Base-by-base conservation (phyloP, 2,113 vertebrate genomes). In the Zosterops hypoxanthus region DNA sequence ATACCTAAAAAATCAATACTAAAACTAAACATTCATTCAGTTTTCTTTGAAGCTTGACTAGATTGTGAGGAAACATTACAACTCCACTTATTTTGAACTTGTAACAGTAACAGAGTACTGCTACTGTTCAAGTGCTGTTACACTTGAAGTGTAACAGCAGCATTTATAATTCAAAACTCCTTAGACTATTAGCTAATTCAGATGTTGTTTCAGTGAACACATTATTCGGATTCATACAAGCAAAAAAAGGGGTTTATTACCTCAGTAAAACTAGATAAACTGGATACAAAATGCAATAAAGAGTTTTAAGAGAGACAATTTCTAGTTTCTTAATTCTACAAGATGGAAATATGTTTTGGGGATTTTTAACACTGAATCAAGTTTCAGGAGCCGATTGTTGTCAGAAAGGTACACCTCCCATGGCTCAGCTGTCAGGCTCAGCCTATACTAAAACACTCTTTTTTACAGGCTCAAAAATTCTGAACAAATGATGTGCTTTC, bases 261-360 rank as follows among this genome's bases (percentile, higher is more conserved):
- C 17, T 70, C 39, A 70, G 21, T 55, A 78, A 78, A 89, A 63
- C 8, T 33, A 83, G 53, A 20, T 24, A 80, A 47, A 46, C 16
- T 44, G 4, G 7, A 70, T 33, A 60, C 8, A 57, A 78, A 59
- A 89, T 14, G 11, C 46, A 49, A 12, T 46, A 13, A 14, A 2
- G 8, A 76, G 31, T 61, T 72, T 82, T 22, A 75, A 60, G 13
- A 41, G 78, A 56, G 33, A 50, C 25, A 59, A 42, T 6, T 34
- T 41, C 33, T 19, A 41, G 12, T 47, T 78, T 61, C 55, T 34
- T 78, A 78, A 63, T 41, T 82, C 60, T 66, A 34, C 10, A 71
- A n/a, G 34, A 64, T 0, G 0, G 6, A 82, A 29, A 6, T 17
- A 31, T 3, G 4, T 42, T 79, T 39, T 4, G 7, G 13, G 14